phyloP scores from a whole-genome alignment of 2,888 invertebrate species.

The Brachyptera risi region DNA sequence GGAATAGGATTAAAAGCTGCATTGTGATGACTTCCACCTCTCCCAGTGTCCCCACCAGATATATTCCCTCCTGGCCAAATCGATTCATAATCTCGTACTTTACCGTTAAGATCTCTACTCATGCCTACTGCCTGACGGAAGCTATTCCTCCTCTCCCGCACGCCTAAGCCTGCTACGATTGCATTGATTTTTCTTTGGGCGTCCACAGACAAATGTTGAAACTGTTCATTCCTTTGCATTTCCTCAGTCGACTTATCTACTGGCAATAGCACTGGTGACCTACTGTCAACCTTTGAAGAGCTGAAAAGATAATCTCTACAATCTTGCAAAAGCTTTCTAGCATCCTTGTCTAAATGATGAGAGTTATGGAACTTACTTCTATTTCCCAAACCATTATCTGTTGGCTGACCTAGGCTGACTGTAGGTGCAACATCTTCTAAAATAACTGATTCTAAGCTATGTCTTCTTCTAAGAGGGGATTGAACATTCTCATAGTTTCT shows the following conservation, averaged over 20 bases:
- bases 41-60: background rate
- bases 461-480: constrained; percentile 15
- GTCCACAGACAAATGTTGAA: constrained; percentile 28
- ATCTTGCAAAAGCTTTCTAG: constrained; percentile 31
- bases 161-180: constrained; percentile 37
- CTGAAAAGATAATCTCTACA: constrained; percentile 32
- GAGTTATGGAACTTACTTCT: background rate
- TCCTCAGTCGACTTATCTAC: background rate
- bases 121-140: constrained; percentile 41
- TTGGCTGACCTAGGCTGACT: background rate
- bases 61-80: constrained; percentile 36
- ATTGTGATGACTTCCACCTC: background rate
- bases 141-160: constrained; percentile 41
- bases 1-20: background rate
- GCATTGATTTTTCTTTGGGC: constrained; percentile 35
- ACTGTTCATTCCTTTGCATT: background rate
- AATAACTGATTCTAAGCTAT: constrained; percentile 31
- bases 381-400: background rate
- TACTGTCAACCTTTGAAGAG: background rate
- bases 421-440: constrained; percentile 18
- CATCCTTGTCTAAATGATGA: constrained; percentile 29
- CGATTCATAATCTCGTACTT: constrained; percentile 36
- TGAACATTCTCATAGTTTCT: constrained; percentile 5
- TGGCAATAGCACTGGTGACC: background rate
- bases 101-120: constrained; percentile 32